Evolutionary conservation across 2,113 vertebrate species (phyloP), one percentile per base, ranked within the genome.

Genomic region (Odobenus rosmarus): DNA sequence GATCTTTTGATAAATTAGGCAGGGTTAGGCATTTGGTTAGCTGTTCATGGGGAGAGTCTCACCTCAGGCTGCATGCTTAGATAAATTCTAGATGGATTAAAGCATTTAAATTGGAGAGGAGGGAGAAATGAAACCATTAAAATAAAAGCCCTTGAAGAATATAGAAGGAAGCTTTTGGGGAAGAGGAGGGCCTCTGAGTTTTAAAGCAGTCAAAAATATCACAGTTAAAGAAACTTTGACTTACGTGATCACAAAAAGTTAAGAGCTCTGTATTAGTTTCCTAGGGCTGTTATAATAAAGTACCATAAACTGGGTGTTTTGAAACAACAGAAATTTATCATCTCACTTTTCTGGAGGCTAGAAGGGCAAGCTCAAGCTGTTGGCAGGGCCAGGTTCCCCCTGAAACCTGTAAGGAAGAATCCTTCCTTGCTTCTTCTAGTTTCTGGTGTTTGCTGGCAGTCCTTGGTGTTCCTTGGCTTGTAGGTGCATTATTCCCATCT

Each of bases 71-170:
- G 33, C 72, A 49, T 55, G 86, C 46, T 88, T 92, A 59, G 61
- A 46, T 96, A 62, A 42, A 92, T 90, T 89, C 46, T 49, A 93
- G 33, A 62, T 14, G 55, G 61, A 92, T 74, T 82, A 79, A 57
- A 46, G 46, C 7, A 46, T 46, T 89, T 89, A 84, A 55, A 49
- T 94, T 90, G 86, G 57, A 42, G 51, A 59, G 15, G 24, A 7
- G 3, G 13, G 24, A 6, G n/a, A 57, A 42, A 67, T 57, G 26
- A 33, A 55, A 69, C n/a, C 49, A 46, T 77, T 90, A 42, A 39
- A 74, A 57, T 77, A 69, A 88, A 72, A 59, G 24, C 0, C 46
- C 33, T 31, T 33, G 5, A 64, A 46, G 36, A 93, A 64, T 36
- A 26, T 33, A 42, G 10, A 67, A 83, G 82, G 61, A 82, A 62